Evolutionary conservation across 2,113 vertebrate genomes (phyloP).

Genomic region (Nanorana parkeri): DNA sequence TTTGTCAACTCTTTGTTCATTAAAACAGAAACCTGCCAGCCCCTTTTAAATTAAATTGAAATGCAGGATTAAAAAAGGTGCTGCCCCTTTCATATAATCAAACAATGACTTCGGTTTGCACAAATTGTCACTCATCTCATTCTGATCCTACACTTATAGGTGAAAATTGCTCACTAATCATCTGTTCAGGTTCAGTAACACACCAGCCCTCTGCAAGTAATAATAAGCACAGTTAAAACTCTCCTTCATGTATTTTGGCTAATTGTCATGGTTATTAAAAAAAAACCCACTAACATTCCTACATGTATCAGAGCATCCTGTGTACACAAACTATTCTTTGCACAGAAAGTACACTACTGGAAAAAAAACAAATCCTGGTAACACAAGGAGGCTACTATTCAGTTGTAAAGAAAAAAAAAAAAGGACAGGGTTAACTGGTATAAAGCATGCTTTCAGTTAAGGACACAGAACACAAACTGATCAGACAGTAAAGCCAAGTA

Average conservation of each 20-base stretch:
- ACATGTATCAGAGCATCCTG: background rate
- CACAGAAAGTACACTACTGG: too few species aligned
- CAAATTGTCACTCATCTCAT: constrained; percentile 18
- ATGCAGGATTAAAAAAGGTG: constrained; percentile 54
- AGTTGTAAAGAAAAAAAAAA: too few species aligned
- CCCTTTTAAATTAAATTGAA: constrained; percentile 55
- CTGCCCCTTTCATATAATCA: constrained; percentile 44
- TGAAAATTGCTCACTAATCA: constrained; percentile 18
- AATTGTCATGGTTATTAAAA: background rate
- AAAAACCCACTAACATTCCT: background rate
- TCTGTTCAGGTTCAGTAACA: constrained; percentile 2
- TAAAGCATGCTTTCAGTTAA: background rate
- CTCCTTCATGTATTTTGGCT: background rate
- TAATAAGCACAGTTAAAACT: background rate
- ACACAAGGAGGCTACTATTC: too few species aligned
- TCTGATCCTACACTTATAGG: background rate
- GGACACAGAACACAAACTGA: background rate
- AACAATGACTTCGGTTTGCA: constrained; percentile 28
- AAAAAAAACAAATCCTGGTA: too few species aligned
- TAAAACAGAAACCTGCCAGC: constrained; percentile 50
- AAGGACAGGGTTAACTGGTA: background rate
- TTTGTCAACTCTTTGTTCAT: constrained; percentile 55
- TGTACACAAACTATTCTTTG: too few species aligned
- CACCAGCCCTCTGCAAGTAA: constrained; percentile 9
- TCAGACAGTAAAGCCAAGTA: background rate